phyloP scores from a whole-genome alignment of 2,888 invertebrate genomes.

The Sminthurinus aureus region DNA sequence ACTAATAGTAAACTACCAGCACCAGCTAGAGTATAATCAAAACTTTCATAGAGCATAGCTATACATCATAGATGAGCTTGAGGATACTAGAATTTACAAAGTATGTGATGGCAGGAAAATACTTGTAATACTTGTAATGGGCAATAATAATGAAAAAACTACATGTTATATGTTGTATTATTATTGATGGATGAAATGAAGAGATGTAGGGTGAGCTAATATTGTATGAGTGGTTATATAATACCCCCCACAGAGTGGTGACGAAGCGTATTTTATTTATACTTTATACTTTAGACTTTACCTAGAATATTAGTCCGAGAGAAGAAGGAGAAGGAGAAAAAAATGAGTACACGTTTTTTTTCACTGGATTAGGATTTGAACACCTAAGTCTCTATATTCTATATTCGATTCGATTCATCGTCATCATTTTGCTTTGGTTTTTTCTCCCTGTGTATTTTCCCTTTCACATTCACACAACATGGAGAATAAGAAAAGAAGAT shows the following conservation, averaged over 20 bases:
- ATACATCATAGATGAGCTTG: not conserved
- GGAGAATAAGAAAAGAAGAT: slow-evolving; percentile 13
- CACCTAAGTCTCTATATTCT: not conserved
- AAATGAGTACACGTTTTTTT: not conserved
- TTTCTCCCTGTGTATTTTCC: slow-evolving; percentile 1
- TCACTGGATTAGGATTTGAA: slow-evolving; percentile 25
- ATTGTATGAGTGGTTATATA: slow-evolving; percentile 28
- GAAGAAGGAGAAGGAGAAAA: not conserved
- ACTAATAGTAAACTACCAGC: not conserved
- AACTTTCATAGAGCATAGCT: not conserved
- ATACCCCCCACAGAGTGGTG: slow-evolving; percentile 54
- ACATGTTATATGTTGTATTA: not conserved
- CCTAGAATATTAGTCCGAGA: slow-evolving; percentile 20
- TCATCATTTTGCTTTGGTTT: slow-evolving; percentile 23
- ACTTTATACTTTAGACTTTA: slow-evolving; percentile 37
- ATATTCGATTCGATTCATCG: slow-evolving; percentile 28
- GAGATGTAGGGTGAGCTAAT: slow-evolving; percentile 38
- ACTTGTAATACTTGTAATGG: not conserved
- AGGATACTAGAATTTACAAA: not conserved
- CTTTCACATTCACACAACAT: too few species aligned
- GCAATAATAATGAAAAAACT: not conserved
- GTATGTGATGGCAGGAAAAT: not conserved
- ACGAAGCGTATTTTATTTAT: slow-evolving; percentile 51
- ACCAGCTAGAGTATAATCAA: not conserved
- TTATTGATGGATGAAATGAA: slow-evolving; percentile 23